Evolutionary conservation across 2,797 vertebrate genomes (phyloP).

Genomic region (Esox lucius): DNA sequence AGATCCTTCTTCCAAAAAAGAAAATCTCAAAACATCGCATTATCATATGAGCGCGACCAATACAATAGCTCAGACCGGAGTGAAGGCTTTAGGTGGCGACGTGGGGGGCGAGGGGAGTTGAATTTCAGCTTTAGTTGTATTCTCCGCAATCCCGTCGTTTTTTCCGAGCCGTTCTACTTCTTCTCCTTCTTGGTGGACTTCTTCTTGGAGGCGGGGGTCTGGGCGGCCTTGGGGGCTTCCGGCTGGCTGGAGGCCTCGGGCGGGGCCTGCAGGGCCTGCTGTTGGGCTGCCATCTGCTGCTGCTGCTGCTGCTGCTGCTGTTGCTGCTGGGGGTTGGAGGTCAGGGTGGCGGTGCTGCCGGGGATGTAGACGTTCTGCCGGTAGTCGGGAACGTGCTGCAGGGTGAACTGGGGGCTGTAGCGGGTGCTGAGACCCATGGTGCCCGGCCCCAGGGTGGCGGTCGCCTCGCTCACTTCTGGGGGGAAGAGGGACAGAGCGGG

Average conservation of each 20-base stretch:
- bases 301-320: slow-evolving; percentile 39
- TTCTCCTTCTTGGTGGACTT: slow-evolving; percentile 98
- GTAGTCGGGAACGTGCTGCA: slow-evolving; percentile 97
- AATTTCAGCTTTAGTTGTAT: slow-evolving; percentile 30
- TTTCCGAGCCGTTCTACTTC: slow-evolving; percentile 77
- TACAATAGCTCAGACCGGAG: slow-evolving; percentile 37
- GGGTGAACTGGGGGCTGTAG: slow-evolving; percentile 96
- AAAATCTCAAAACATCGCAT: slow-evolving; percentile 46
- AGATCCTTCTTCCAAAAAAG: slow-evolving; percentile 31
- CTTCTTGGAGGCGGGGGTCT: slow-evolving; percentile 93
- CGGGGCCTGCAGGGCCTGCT: slow-evolving; percentile 80
- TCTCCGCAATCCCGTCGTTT: background rate
- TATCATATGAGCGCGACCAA: slow-evolving; percentile 22
- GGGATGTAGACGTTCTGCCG: slow-evolving; percentile 99
- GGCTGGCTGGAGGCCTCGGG: slow-evolving; percentile 69
- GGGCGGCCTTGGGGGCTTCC: slow-evolving; percentile 76
- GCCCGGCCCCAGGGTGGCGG: slow-evolving; percentile 85
- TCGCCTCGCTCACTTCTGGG: slow-evolving; percentile 89
- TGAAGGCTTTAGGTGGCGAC: slow-evolving; percentile 38
- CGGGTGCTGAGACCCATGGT: slow-evolving; percentile 95
- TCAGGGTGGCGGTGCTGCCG: slow-evolving; percentile 93
- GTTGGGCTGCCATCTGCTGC: slow-evolving; percentile 49
- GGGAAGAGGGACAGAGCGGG: slow-evolving; percentile 45
- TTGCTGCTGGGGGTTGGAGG: slow-evolving; percentile 84
- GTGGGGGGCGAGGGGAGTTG: slow-evolving; percentile 58